Conservation (phyloP, 2,888 invertebrate genomes). For the Tenthredo distinguenda region DNA sequence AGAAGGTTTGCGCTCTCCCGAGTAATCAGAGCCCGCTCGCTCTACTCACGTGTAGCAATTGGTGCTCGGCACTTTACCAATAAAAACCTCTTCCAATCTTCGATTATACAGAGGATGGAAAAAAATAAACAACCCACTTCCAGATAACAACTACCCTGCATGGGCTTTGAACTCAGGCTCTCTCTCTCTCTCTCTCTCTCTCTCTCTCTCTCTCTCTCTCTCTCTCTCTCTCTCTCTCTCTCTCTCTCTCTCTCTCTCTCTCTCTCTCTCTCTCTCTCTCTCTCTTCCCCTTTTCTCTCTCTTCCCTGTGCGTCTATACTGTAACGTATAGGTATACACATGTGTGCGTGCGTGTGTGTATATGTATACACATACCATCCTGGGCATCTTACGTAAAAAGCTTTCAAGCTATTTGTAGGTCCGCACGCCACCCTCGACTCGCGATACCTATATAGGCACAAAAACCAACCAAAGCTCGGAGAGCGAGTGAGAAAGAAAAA, state of each 20-base stretch:
- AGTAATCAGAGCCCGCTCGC: constrained; percentile 14
- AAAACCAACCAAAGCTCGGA: constrained; percentile 23
- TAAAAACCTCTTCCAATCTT: constrained; percentile 29
- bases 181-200: background rate
- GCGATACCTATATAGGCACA: background rate
- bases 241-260: no score
- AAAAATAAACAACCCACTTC: background rate
- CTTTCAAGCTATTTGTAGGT: constrained; percentile 25
- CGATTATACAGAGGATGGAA: constrained; percentile 13
- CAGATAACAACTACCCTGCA: background rate
- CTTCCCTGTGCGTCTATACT: background rate
- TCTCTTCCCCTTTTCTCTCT: no score
- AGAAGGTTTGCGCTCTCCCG: constrained; percentile 2
- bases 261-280: no score
- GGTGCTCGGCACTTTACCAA: constrained; percentile 23
- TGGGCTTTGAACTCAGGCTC: background rate
- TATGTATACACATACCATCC: background rate
- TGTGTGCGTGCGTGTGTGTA: no score
- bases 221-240: no score
- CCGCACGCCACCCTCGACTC: constrained; percentile 29
- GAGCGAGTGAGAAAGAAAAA: constrained; percentile 11
- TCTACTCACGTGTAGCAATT: constrained; percentile 1
- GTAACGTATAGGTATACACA: background rate
- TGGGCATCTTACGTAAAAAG: constrained; percentile 25
- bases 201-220: no score